A percentile compares a stretch with the other conserved stretches of the same genome.
Evolutionary conservation across 2,888 invertebrate species (phyloP).

Genomic region (Lithodes maja): DNA sequence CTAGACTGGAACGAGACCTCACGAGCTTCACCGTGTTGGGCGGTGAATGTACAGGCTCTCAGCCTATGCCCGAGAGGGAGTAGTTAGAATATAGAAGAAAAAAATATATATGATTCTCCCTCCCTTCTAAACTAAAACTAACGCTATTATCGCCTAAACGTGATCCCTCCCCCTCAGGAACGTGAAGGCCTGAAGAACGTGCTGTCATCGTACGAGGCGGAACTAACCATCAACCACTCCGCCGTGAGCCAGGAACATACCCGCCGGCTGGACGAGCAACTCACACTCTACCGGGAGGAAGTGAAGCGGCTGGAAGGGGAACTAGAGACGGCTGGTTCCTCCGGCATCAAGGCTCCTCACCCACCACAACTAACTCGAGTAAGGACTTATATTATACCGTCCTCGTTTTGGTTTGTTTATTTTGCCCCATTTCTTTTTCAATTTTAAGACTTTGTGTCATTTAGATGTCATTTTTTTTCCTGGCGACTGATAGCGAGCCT

Average conservation of each 20-base stretch:
- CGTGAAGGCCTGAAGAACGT: conserved; percentile 88
- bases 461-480: too few relatives aligned
- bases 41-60: too few relatives aligned
- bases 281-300: conserved; percentile 81
- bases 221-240: conserved; percentile 79
- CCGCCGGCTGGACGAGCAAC: conserved; percentile 83
- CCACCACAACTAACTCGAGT: too few relatives aligned
- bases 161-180: conserved; percentile 76
- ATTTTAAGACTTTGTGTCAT: too few relatives aligned
- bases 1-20: too few relatives aligned
- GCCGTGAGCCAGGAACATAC: conserved; percentile 79
- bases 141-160: not conserved
- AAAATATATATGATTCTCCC: not conserved
- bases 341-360: too few relatives aligned
- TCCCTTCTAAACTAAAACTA: not conserved
- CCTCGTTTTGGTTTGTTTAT: too few relatives aligned
- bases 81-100: not conserved
- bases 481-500: too few relatives aligned
- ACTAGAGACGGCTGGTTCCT: conserved; percentile 48
- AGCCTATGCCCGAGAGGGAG: too few relatives aligned
- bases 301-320: conserved; percentile 73
- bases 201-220: conserved; percentile 88
- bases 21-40: too few relatives aligned
- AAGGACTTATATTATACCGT: too few relatives aligned
- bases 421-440: too few relatives aligned